Evolutionary conservation across 2,888 invertebrate genomes (phyloP).

Genomic region (Nasonovia ribisnigri): DNA sequence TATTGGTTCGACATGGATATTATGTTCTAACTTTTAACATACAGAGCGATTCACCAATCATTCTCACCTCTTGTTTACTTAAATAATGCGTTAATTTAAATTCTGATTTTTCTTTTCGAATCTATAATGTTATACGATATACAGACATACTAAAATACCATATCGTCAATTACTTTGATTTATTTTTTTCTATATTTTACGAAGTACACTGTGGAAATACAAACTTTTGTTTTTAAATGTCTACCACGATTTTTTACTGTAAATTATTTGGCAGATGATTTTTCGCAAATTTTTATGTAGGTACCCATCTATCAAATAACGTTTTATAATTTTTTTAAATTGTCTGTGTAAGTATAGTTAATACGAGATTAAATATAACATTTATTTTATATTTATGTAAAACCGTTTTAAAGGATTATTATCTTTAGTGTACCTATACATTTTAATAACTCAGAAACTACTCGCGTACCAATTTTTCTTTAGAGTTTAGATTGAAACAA

Average conservation of each 20-base stretch:
- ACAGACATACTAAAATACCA: background rate
- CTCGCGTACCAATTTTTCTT: background rate
- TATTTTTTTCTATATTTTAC: too few relatives aligned
- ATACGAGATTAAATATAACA: background rate
- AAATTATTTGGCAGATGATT: background rate
- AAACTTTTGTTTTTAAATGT: too few relatives aligned
- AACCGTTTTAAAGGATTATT: background rate
- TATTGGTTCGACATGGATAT: background rate
- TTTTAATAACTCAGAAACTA: background rate
- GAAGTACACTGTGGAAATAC: too few relatives aligned
- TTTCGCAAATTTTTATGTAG: background rate
- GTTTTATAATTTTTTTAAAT: background rate
- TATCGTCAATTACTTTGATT: background rate
- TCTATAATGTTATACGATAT: background rate
- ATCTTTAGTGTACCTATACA: too few relatives aligned
- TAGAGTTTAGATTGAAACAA: background rate
- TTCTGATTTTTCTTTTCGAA: background rate
- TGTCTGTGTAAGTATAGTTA: background rate
- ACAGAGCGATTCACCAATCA: background rate
- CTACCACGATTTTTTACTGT: background rate
- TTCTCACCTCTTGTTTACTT: background rate
- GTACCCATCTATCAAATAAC: too few relatives aligned
- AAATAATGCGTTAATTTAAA: background rate
- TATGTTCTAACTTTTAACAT: background rate
- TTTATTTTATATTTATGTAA: background rate